Conservation (phyloP, 1,140 invertebrate species). For the Ceratina japonica region DNA sequence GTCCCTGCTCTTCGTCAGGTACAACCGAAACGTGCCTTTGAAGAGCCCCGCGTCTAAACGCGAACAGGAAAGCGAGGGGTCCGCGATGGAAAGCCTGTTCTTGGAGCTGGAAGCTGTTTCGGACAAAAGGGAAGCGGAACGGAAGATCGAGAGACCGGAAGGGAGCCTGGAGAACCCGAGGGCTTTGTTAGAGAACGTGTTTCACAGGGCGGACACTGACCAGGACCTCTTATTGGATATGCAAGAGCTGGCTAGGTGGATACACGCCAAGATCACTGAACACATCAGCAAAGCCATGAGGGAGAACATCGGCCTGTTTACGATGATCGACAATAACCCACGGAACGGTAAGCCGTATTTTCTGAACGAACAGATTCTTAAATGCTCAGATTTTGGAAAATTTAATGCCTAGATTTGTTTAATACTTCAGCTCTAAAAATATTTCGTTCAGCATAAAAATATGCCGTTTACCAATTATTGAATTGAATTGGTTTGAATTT, state of each 20-base stretch:
- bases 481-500: no score
- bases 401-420: no score
- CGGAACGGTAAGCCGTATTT: conserved; percentile 83
- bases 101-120: conserved; percentile 64
- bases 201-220: conserved; percentile 85
- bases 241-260: conserved; percentile 86
- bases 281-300: conserved; percentile 86
- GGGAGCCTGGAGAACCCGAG: conserved; percentile 72
- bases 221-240: conserved; percentile 82
- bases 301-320: conserved; percentile 88
- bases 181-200: conserved; percentile 79
- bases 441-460: no score
- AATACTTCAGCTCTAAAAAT: no score
- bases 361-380: not conserved
- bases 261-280: conserved; percentile 86
- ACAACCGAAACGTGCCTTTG: conserved; percentile 67
- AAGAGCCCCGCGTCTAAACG: conserved; percentile 51
- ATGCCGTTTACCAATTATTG: no score
- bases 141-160: conserved; percentile 55
- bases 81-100: conserved; percentile 64
- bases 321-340: conserved; percentile 86
- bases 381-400: no score
- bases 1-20: conserved; percentile 69
- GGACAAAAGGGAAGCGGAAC: conserved; percentile 42
- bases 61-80: conserved; percentile 46